Evolutionary conservation across 2,888 invertebrate species (phyloP).

Genomic region (Drosophila conformis): DNA sequence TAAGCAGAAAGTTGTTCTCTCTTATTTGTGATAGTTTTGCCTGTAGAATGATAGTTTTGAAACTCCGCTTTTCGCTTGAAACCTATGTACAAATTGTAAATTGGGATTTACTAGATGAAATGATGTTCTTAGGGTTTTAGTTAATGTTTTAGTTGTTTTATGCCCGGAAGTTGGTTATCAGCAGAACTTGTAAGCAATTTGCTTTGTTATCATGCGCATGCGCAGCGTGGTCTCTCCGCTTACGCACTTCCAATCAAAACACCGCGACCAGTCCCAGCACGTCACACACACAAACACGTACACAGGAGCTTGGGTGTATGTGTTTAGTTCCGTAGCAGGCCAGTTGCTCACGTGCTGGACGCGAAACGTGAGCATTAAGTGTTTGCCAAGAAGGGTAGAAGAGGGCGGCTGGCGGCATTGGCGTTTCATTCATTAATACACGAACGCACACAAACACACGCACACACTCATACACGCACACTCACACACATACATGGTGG

Average conservation of each 20-base stretch:
- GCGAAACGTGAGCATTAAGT: slow-evolving; percentile 55
- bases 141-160: background rate
- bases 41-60: background rate
- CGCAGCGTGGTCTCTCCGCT: slow-evolving; percentile 40
- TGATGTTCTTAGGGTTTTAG: background rate
- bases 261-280: slow-evolving; percentile 24
- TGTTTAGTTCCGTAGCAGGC: slow-evolving; percentile 33
- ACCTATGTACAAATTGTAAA: background rate
- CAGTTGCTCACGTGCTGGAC: slow-evolving; percentile 59
- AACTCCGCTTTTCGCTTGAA: background rate
- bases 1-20: background rate
- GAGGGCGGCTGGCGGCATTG: slow-evolving; percentile 62
- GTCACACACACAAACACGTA: background rate
- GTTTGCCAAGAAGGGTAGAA: slow-evolving; percentile 17
- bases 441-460: slow-evolving; percentile 24
- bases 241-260: slow-evolving; percentile 64
- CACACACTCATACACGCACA: background rate
- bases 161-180: background rate
- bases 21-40: background rate
- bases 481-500: slow-evolving; percentile 5
- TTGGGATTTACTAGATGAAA: background rate
- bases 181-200: background rate
- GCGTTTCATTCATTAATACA: slow-evolving; percentile 78
- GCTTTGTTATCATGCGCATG: slow-evolving; percentile 36
- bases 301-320: slow-evolving; percentile 2